Evolutionary conservation across 1,140 invertebrate species (phyloP).

Genomic region (Leptopilina clavipes): DNA sequence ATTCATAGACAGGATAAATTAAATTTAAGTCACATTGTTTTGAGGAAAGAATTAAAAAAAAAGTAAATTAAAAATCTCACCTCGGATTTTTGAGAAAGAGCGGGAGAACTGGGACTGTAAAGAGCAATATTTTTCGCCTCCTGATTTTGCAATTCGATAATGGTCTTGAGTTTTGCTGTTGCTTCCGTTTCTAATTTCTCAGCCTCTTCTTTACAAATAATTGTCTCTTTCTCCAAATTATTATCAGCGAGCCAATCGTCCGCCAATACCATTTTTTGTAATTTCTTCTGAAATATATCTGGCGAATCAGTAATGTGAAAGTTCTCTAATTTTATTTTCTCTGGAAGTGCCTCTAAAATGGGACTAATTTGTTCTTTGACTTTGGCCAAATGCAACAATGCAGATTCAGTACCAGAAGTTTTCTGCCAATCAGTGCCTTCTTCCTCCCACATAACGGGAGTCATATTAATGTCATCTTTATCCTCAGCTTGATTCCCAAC

Average conservation of each 20-base stretch:
- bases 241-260: conserved; percentile 58
- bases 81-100: conserved; percentile 66
- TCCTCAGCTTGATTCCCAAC: conserved; percentile 61
- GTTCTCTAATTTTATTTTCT: neutral
- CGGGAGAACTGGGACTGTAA: conserved; percentile 68
- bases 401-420: conserved; percentile 10
- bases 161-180: neutral
- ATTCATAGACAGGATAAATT: too few relatives aligned
- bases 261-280: conserved; percentile 53
- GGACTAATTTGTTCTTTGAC: conserved; percentile 28
- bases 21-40: neutral
- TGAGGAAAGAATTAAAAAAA: conserved; percentile 4
- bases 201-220: neutral
- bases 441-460: conserved; percentile 69
- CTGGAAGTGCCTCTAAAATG: neutral
- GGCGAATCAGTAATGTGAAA: conserved; percentile 41
- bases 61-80: conserved; percentile 43
- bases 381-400: neutral
- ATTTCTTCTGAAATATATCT: conserved; percentile 57
- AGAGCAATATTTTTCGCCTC: conserved; percentile 48
- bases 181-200: neutral
- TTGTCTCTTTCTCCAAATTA: conserved; percentile 32
- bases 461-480: conserved; percentile 53
- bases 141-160: neutral
- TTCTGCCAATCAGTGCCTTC: conserved; percentile 65